These are phyloP conservation scores for Hephaestus fuliginosus DNA, from an alignment of 2,797 vertebrate genomes.

Conservation along the genomic window DNA sequence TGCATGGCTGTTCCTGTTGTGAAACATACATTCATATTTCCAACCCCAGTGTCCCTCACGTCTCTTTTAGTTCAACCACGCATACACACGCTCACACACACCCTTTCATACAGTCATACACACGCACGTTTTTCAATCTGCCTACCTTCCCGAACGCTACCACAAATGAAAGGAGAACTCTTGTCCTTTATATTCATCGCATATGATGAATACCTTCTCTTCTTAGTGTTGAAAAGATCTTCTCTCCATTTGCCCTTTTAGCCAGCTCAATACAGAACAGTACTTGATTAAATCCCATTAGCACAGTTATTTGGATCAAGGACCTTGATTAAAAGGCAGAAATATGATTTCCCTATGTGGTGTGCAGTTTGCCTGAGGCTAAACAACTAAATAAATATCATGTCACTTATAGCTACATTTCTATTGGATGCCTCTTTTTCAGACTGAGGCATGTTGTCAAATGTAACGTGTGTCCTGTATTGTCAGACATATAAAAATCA, in stretches of 20 bases:
- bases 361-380: conserved; percentile 43
- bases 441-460: neutral
- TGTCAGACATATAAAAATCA: neutral
- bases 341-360: conserved; percentile 51
- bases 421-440: neutral
- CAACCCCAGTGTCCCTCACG: conserved; percentile 26
- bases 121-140: conserved; percentile 53
- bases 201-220: conserved; percentile 69
- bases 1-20: conserved; percentile 21
- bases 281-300: conserved; percentile 80
- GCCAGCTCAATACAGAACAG: conserved; percentile 58
- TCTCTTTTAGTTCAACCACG: conserved; percentile 30
- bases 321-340: conserved; percentile 74
- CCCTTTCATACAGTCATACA: neutral
- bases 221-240: conserved; percentile 63
- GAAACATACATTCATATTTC: conserved; percentile 53
- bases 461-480: neutral
- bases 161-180: conserved; percentile 61
- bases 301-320: conserved; percentile 69
- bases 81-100: neutral
- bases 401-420: conserved; percentile 4
- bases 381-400: conserved; percentile 35
- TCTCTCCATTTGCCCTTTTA: conserved; percentile 69
- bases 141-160: conserved; percentile 25
- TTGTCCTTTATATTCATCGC: conserved; percentile 60